Percentiles rank a stretch among this genome's conserved stretches.
phyloP scores from a whole-genome alignment of 2,888 invertebrate species.

The Psococerastis gibbosa region DNA sequence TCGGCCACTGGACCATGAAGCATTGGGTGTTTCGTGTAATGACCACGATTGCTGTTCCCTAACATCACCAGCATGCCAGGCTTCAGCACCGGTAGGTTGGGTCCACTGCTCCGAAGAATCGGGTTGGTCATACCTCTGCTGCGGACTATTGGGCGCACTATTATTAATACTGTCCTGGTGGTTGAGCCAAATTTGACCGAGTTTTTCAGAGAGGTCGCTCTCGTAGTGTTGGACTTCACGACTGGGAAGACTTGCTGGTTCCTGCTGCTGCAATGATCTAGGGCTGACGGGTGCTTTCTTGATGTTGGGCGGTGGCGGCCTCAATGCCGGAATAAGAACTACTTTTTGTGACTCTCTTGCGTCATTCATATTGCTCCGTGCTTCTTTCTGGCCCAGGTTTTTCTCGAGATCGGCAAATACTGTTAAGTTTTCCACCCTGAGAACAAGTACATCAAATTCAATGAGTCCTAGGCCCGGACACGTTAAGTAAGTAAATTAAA shows the following conservation, averaged over 20 bases:
- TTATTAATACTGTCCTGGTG: conserved; percentile 14
- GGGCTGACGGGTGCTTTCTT: conserved; percentile 19
- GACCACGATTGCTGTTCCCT: neutral
- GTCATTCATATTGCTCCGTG: conserved; percentile 26
- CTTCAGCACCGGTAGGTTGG: neutral
- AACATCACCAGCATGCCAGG: neutral
- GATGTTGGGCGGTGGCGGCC: conserved; percentile 30
- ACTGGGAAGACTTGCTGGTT: conserved; percentile 9
- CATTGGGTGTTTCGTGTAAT: neutral
- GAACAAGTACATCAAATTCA: conserved; percentile 21
- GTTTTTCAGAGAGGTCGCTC: conserved; percentile 19
- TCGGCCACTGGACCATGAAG: neutral
- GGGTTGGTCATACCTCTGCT: conserved; percentile 3
- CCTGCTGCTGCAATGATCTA: conserved; percentile 15
- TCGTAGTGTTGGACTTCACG: conserved; percentile 24
- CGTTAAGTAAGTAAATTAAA: no score
- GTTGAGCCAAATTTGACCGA: neutral
- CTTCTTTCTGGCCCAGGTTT: conserved; percentile 31
- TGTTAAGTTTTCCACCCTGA: no score
- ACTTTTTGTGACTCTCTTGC: conserved; percentile 16
- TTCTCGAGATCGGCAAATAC: conserved; percentile 44
- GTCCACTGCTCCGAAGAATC: conserved; percentile 9
- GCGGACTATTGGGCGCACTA: conserved; percentile 13
- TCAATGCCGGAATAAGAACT: conserved; percentile 26
- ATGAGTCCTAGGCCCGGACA: no score